Evolutionary conservation across 1,140 invertebrate genomes (phyloP), one percentile per base, ranked within the genome.

Genomic region (Alviniconcha marisindica): DNA sequence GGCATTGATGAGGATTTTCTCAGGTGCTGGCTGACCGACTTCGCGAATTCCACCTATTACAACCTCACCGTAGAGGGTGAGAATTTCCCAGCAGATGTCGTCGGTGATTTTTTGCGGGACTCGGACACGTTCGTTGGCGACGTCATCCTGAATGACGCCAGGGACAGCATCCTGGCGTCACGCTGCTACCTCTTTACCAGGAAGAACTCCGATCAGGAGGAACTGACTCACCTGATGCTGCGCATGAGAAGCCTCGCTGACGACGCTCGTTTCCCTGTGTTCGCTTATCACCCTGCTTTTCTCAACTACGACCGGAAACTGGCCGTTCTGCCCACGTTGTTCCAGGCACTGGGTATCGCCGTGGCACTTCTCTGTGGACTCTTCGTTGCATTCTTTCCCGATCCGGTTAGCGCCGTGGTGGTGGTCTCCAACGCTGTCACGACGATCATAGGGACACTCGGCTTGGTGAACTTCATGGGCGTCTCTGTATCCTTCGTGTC

Each of bases 401-500:
- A 98, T 10, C 92, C 98, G 5, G 98, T 98, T 90, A 97, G 97
- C 0, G 92, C 99, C 5, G 99, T 97, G 97, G 97, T 99, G 0
- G 97, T 97, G 0, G 92, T 99, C 5, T 97, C 99, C 0, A 97
- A 97, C 1, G 98, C 99, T 54, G 95, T 98, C 21, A 98, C 97
- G 0, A 99, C 99, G 83, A 97, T 99, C 92, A 93, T 97, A 7
- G 98, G 98, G n/a, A 97, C 99, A 0, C 96, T 98, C 1, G 98
- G 98, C 0, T 99, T 99, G 93, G 98, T 99, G 97, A 96, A 97
- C 0, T 94, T 99, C 0, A 99, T 98, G 97, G 95, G 96, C 86
- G 97, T 99, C 0, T 98, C 97, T 90, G 94, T 99, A 42, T 98
- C 99, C 91, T 98, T 97, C 5, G 98, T 99, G 88, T 99, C 98